Evolutionary conservation across 2,797 vertebrate species (phyloP), one percentile per base, ranked within the genome.

Genomic region (Myiothlypis coronata): DNA sequence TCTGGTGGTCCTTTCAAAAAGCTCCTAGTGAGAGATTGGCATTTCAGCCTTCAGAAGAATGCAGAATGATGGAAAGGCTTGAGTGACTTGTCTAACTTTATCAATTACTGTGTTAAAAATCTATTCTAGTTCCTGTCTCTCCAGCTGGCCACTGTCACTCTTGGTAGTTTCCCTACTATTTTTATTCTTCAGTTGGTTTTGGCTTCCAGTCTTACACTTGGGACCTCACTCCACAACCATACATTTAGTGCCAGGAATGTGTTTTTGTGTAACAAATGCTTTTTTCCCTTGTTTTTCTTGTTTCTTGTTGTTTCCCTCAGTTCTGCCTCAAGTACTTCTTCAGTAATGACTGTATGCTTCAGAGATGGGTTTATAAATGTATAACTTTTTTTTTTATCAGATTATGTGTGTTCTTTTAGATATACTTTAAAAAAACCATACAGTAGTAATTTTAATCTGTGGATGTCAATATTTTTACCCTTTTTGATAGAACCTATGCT

Each of bases 1-100:
- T 90, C 34, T 57, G 34, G 57, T 93, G 19, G 90, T 97, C 64
- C 70, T 86, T 91, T 93, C 46, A 76, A 89, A 94, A 80, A 93
- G 50, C 50, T 83, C 50, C 46, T 78, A 49, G 53, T 55, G 72
- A 91, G 68, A 89, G 71, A 35, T 28, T 78, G 75, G 26, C 24
- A 52, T 68, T 89, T 69, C 55, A 91, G 74, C 60, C 35, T 82
- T 94, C 34, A 53, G 61, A 75, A 59, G 70, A 87, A 85, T 10
- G 34, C 5, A 57, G 34, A n/a, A 74, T 80, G 47, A 74, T 61
- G 64, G 80, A 83, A 90, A 43, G 56, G 43, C 20, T 87, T 84
- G 34, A 23, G 32, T 84, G 44, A 63, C 55, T 78, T 69, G 28
- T 20, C 16, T 34, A 39, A 60, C 37, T 83, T 44, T 82, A 69